Percentiles rank a stretch among this genome's conserved stretches.
These are phyloP conservation scores for Drosophila kikkawai DNA, from an alignment of 1,140 invertebrate genomes.

Conservation along the genomic window DNA sequence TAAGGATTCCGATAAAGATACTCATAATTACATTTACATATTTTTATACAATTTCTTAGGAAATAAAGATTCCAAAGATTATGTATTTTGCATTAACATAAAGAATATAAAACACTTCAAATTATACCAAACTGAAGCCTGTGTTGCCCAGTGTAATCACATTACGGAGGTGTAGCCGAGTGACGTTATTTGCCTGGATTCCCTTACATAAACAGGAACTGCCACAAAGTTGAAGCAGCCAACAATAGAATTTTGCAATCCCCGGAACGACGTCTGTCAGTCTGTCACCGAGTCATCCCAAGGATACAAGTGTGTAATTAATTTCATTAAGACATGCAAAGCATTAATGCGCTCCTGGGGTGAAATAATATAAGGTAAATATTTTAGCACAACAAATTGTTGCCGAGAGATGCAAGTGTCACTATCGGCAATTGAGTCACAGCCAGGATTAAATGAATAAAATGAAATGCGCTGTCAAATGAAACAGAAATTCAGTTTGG, in stretches of 20 bases:
- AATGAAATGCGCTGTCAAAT: constrained; percentile 40
- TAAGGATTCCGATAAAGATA: not conserved
- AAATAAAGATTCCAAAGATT: constrained; percentile 1
- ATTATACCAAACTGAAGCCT: not conserved
- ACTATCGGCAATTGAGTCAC: constrained; percentile 59
- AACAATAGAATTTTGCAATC: constrained; percentile 60
- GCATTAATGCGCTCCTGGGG: not conserved
- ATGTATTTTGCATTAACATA: not conserved
- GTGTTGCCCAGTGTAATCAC: constrained; percentile 16
- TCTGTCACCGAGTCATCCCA: constrained; percentile 15
- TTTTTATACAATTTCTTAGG: not conserved
- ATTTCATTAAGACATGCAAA: constrained; percentile 50
- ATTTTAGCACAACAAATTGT: constrained; percentile 59
- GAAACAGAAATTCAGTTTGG: constrained; percentile 35
- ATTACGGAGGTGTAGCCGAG: not conserved
- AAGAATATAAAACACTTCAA: not conserved
- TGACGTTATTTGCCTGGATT: constrained; percentile 30
- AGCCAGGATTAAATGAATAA: constrained; percentile 33
- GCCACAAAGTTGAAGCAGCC: constrained; percentile 24
- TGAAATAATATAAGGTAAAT: constrained; percentile 18
- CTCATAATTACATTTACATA: constrained; percentile 3
- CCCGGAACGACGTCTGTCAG: constrained; percentile 31
- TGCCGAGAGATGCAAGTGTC: constrained; percentile 60
- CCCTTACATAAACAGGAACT: constrained; percentile 19
- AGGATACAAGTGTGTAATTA: constrained; percentile 68